Percentiles rank a stretch among this genome's conserved stretches.
Evolutionary conservation across 2,888 invertebrate species (phyloP).

Genomic region (Eupelmus urozonus): DNA sequence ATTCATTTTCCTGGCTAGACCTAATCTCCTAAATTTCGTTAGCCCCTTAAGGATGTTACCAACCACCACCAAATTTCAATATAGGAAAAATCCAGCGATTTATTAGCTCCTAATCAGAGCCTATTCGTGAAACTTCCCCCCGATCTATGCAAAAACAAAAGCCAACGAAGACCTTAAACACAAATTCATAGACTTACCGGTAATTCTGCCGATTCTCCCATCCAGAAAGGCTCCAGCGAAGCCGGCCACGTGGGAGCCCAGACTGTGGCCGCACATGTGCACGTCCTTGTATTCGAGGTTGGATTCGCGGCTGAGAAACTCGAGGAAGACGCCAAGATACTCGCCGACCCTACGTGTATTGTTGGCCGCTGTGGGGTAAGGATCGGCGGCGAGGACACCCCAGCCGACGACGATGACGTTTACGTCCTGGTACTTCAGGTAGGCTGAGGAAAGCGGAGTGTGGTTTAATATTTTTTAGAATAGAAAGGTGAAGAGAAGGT

Average conservation of each 20-base stretch:
- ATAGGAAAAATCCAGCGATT: too few relatives aligned
- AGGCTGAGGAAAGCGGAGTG: too few relatives aligned
- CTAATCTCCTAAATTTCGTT: too few relatives aligned
- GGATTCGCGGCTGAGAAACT: constrained; percentile 69
- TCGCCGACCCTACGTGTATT: constrained; percentile 70
- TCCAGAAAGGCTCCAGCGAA: constrained; percentile 67
- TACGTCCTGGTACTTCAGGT: constrained; percentile 70
- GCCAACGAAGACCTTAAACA: too few relatives aligned
- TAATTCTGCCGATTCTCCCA: constrained; percentile 76
- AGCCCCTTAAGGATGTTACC: too few relatives aligned
- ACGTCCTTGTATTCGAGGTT: constrained; percentile 72
- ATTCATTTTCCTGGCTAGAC: too few relatives aligned
- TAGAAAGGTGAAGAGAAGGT: too few relatives aligned
- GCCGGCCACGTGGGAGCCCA: constrained; percentile 75
- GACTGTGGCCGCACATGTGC: constrained; percentile 75
- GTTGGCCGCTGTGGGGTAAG: constrained; percentile 69
- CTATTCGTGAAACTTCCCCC: too few relatives aligned
- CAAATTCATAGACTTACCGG: constrained; percentile 74
- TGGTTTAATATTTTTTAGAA: too few relatives aligned
- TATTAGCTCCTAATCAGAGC: too few relatives aligned
- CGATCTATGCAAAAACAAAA: too few relatives aligned
- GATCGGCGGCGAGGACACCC: constrained; percentile 67
- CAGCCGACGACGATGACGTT: constrained; percentile 73
- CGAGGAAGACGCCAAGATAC: constrained; percentile 68
- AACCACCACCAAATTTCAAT: too few relatives aligned